Evolutionary conservation across 2,797 vertebrate genomes (phyloP).

Genomic region (Acrossocheilus fasciatus): DNA sequence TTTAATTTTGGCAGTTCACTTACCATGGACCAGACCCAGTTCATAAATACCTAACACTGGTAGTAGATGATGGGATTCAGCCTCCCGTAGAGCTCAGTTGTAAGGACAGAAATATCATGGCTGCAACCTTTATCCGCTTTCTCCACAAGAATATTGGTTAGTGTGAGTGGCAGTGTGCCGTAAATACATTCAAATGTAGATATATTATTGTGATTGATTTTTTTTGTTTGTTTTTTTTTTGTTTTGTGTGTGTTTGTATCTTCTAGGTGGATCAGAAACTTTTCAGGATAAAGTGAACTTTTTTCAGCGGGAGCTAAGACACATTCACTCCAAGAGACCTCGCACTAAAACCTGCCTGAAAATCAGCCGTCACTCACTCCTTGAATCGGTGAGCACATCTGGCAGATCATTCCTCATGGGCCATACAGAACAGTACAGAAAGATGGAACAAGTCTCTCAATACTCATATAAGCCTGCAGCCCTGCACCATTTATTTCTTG

Average conservation of each 20-base stretch:
- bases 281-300: conserved; percentile 99
- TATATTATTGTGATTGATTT: not conserved
- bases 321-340: conserved; percentile 94
- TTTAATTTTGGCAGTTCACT: conserved; percentile 83
- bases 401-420: not conserved
- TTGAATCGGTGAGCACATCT: conserved; percentile 89
- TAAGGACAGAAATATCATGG: conserved; percentile 98
- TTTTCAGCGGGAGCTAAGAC: conserved; percentile 95
- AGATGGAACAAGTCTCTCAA: not conserved
- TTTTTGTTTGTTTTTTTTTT: not conserved
- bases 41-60: conserved; percentile 93
- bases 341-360: conserved; percentile 96
- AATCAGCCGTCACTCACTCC: conserved; percentile 88
- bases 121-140: conserved; percentile 97
- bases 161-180: conserved; percentile 54
- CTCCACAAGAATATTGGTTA: conserved; percentile 98
- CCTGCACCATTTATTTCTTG: not conserved
- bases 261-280: conserved; percentile 94
- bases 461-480: not conserved
- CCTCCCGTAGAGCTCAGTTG: conserved; percentile 98
- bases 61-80: conserved; percentile 98
- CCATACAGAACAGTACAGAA: not conserved
- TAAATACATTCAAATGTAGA: not conserved
- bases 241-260: not conserved
- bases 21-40: conserved; percentile 95